A percentile compares a stretch with the other conserved stretches of the same genome.
phyloP scores from a whole-genome alignment of 1,140 invertebrate species.

The Bombus fervidus region DNA sequence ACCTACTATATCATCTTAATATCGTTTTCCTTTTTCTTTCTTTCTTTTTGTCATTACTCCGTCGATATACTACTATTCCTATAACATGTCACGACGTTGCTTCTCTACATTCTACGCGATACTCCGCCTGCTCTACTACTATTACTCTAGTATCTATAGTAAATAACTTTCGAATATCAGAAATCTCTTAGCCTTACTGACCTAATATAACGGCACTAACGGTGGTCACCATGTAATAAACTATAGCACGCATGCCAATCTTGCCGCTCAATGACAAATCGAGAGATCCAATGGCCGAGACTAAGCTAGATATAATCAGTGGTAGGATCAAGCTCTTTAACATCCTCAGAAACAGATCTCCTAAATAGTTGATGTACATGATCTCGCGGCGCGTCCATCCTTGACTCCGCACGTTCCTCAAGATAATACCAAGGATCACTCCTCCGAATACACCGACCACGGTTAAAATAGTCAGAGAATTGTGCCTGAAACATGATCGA shows the following conservation, averaged over 20 bases:
- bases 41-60: background rate
- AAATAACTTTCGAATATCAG: background rate
- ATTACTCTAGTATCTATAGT: background rate
- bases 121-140: background rate
- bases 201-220: conserved; percentile 88
- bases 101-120: background rate
- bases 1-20: background rate
- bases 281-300: conserved; percentile 88
- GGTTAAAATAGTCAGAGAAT: conserved; percentile 93
- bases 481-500: conserved; percentile 85
- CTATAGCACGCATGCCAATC: conserved; percentile 87
- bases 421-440: conserved; percentile 89
- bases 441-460: conserved; percentile 92
- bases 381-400: conserved; percentile 89
- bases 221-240: conserved; percentile 91
- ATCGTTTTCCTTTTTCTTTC: background rate
- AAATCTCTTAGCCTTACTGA: conserved; percentile 40
- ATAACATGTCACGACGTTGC: background rate
- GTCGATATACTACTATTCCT: background rate
- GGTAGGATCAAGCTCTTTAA: conserved; percentile 90
- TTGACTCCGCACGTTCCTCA: conserved; percentile 84
- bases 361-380: conserved; percentile 95
- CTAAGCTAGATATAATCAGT: conserved; percentile 88
- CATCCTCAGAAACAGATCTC: conserved; percentile 91
- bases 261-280: conserved; percentile 86